These are phyloP conservation scores for Cistogaster globosa DNA, from an alignment of 2,888 invertebrate genomes.

Conservation along the genomic window DNA sequence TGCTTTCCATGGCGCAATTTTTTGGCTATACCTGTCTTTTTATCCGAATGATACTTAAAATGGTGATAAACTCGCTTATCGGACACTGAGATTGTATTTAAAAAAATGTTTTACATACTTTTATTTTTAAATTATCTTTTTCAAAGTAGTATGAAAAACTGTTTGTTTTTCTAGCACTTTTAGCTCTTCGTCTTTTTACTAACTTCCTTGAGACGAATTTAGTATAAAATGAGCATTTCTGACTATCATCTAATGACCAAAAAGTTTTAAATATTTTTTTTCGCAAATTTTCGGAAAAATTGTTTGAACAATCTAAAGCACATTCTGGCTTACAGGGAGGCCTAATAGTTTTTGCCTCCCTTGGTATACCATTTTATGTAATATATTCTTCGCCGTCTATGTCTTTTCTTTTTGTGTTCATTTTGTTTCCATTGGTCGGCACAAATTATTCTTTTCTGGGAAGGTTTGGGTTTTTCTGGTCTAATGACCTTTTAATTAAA, in stretches of 20 bases:
- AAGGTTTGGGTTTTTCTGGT: slow-evolving; percentile 9
- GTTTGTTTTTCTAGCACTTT: slow-evolving; percentile 12
- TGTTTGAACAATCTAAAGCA: slow-evolving; percentile 9
- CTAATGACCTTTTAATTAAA: not conserved
- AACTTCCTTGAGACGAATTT: slow-evolving; percentile 25
- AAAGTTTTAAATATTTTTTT: slow-evolving; percentile 14
- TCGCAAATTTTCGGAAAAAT: slow-evolving; percentile 17
- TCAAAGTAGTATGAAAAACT: slow-evolving; percentile 29
- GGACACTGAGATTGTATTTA: slow-evolving; percentile 26
- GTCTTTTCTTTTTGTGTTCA: not conserved
- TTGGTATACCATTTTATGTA: not conserved
- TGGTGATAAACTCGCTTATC: slow-evolving; percentile 28
- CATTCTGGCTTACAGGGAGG: slow-evolving; percentile 18
- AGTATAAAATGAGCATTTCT: slow-evolving; percentile 27
- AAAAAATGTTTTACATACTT: slow-evolving; percentile 35
- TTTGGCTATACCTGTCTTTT: slow-evolving; percentile 24
- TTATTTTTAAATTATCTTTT: slow-evolving; percentile 26
- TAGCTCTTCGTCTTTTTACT: slow-evolving; percentile 18
- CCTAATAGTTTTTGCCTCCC: slow-evolving; percentile 11
- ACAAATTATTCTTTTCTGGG: slow-evolving; percentile 18
- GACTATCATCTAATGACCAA: slow-evolving; percentile 17
- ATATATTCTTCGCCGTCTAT: slow-evolving; percentile 18
- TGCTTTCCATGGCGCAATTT: slow-evolving; percentile 23
- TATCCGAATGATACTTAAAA: slow-evolving; percentile 29
- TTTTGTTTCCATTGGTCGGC: slow-evolving; percentile 30